Evolutionary conservation across 2,888 invertebrate genomes (phyloP).

Genomic region (Luperina nickerlii): DNA sequence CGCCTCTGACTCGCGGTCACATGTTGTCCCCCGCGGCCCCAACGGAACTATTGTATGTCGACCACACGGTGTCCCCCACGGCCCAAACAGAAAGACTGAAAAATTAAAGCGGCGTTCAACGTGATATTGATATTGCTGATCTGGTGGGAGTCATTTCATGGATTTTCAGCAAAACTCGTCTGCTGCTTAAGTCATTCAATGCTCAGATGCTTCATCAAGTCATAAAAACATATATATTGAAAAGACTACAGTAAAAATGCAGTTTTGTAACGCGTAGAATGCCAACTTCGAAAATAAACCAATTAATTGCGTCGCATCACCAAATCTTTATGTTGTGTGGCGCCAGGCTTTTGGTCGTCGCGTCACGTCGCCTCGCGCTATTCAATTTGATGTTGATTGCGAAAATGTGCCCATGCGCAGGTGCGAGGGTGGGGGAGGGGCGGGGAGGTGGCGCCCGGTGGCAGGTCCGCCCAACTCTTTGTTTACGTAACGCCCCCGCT

Average conservation of each 20-base stretch:
- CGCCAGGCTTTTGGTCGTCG: slow-evolving; percentile 66
- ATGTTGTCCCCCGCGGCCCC: too few species aligned
- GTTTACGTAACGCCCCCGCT: slow-evolving; percentile 89
- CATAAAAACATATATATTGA: neutral
- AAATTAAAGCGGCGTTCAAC: too few species aligned
- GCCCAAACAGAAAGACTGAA: too few species aligned
- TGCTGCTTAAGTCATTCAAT: neutral
- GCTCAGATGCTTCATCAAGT: neutral
- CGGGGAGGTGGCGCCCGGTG: slow-evolving; percentile 81
- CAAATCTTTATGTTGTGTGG: slow-evolving; percentile 66
- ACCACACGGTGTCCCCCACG: too few species aligned
- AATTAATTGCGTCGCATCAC: slow-evolving; percentile 61
- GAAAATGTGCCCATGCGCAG: slow-evolving; percentile 84
- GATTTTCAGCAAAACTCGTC: neutral
- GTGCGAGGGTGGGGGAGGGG: slow-evolving; percentile 74
- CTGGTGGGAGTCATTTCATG: neutral
- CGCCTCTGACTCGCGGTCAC: too few species aligned
- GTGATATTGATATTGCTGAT: neutral
- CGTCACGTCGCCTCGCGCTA: slow-evolving; percentile 54
- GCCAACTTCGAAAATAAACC: slow-evolving; percentile 29
- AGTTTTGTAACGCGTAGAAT: slow-evolving; percentile 29
- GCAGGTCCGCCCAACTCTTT: slow-evolving; percentile 89
- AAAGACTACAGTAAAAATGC: neutral
- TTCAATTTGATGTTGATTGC: slow-evolving; percentile 80
- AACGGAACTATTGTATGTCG: too few species aligned